A percentile compares a stretch with the other conserved stretches of the same genome.
phyloP scores from a whole-genome alignment of 2,888 invertebrate species.

The Panzeria rudis region DNA sequence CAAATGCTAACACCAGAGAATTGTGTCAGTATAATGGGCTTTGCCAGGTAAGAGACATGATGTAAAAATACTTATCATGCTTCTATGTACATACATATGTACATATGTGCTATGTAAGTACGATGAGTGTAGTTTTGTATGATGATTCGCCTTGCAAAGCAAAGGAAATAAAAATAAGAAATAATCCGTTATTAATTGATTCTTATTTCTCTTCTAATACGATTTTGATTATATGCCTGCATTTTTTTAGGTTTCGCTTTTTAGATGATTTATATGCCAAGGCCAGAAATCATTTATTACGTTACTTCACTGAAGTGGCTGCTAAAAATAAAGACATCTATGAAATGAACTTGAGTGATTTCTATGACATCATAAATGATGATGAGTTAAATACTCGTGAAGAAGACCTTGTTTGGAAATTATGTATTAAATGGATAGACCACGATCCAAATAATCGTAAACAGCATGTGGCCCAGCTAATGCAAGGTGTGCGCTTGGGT shows the following conservation, averaged over 20 bases:
- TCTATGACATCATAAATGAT: slow-evolving; percentile 90
- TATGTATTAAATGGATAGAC: slow-evolving; percentile 94
- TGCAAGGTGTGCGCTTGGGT: slow-evolving; percentile 92
- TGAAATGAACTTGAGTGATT: slow-evolving; percentile 88
- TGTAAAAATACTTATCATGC: background rate
- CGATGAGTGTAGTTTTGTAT: background rate
- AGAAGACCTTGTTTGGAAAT: slow-evolving; percentile 94
- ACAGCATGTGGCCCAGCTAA: slow-evolving; percentile 89
- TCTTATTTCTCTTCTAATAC: slow-evolving; percentile 49
- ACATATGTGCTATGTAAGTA: background rate
- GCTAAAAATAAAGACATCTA: slow-evolving; percentile 90
- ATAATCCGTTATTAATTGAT: slow-evolving; percentile 68
- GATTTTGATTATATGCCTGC: slow-evolving; percentile 38
- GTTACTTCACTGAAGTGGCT: slow-evolving; percentile 90
- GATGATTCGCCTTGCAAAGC: background rate
- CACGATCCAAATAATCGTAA: slow-evolving; percentile 89
- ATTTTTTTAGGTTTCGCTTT: slow-evolving; percentile 80
- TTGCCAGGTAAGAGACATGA: slow-evolving; percentile 86
- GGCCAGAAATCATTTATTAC: slow-evolving; percentile 89
- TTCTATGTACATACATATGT: background rate
- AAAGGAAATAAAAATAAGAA: slow-evolving; percentile 12
- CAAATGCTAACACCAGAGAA: slow-evolving; percentile 89
- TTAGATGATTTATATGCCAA: slow-evolving; percentile 86
- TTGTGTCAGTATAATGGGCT: slow-evolving; percentile 92
- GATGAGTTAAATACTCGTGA: slow-evolving; percentile 94